A percentile compares a stretch with the other conserved stretches of the same genome.
These are phyloP conservation scores for Mesopsocus fuscifrons DNA, from an alignment of 2,888 invertebrate species.

Conservation along the genomic window DNA sequence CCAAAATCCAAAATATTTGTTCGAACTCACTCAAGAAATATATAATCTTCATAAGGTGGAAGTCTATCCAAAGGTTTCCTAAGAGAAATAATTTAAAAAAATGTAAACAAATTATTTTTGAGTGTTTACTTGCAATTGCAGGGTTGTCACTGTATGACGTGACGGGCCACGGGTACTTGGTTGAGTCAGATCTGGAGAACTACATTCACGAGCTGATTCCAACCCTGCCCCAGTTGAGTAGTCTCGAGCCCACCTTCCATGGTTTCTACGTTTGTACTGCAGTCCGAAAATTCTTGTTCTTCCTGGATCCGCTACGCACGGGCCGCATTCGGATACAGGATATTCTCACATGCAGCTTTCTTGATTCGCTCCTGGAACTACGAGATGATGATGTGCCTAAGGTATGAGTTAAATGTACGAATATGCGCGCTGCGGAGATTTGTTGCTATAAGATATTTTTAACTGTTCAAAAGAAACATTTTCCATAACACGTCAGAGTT, in stretches of 20 bases:
- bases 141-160: slow-evolving; percentile 74
- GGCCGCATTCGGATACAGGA: slow-evolving; percentile 81
- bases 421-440: too few relatives aligned
- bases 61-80: too few relatives aligned
- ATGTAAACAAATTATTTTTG: too few relatives aligned
- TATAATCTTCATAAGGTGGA: too few relatives aligned
- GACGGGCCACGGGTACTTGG: slow-evolving; percentile 75
- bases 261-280: slow-evolving; percentile 94
- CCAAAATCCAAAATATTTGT: too few relatives aligned
- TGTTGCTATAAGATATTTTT: too few relatives aligned
- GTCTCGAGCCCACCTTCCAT: slow-evolving; percentile 81
- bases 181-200: slow-evolving; percentile 81
- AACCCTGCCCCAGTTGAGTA: slow-evolving; percentile 74
- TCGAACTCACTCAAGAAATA: too few relatives aligned
- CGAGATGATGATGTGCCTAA: slow-evolving; percentile 69
- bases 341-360: slow-evolving; percentile 75
- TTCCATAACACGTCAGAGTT: too few relatives aligned
- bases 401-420: background rate
- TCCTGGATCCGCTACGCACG: slow-evolving; percentile 73
- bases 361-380: slow-evolving; percentile 81
- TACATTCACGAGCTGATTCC: slow-evolving; percentile 89
- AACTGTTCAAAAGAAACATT: too few relatives aligned
- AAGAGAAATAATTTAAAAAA: too few relatives aligned
- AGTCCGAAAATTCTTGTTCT: slow-evolving; percentile 89
- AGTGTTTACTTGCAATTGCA: too few relatives aligned